These are phyloP conservation scores for Buceros bicornis DNA, from an alignment of 2,797 vertebrate genomes.

Conservation along the genomic window DNA sequence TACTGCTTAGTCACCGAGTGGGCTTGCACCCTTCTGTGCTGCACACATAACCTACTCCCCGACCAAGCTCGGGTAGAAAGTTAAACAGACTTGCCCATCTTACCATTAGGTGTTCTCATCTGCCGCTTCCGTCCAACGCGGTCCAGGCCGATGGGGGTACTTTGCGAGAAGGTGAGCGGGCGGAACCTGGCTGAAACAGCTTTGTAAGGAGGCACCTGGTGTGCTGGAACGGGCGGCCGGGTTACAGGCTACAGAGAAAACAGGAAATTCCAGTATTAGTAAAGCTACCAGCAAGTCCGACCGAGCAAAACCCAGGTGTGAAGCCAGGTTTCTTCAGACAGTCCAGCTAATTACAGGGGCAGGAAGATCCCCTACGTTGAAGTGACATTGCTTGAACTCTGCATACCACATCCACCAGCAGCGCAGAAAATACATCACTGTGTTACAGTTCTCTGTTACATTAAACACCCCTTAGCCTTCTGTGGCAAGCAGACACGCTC, in stretches of 20 bases:
- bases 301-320: background rate
- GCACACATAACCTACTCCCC: background rate
- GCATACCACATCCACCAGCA: background rate
- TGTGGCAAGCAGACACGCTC: background rate
- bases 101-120: conserved; percentile 82
- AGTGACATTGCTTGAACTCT: background rate
- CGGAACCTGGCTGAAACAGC: conserved; percentile 92
- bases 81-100: conserved; percentile 45
- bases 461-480: background rate
- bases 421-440: background rate
- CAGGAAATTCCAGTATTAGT: conserved; percentile 41
- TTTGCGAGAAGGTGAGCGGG: conserved; percentile 92
- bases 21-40: background rate
- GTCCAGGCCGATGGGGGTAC: conserved; percentile 96
- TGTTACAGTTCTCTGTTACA: background rate
- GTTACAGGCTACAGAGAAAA: conserved; percentile 82
- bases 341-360: background rate
- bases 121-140: conserved; percentile 87
- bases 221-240: conserved; percentile 91
- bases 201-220: conserved; percentile 93
- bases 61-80: background rate
- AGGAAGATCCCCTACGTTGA: background rate
- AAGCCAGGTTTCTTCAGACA: background rate
- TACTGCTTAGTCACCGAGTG: background rate
- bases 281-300: conserved; percentile 19